A percentile compares a stretch with the other conserved stretches of the same genome.
Evolutionary conservation across 2,797 vertebrate species (phyloP).

Genomic region (Apogon hyalosoma): DNA sequence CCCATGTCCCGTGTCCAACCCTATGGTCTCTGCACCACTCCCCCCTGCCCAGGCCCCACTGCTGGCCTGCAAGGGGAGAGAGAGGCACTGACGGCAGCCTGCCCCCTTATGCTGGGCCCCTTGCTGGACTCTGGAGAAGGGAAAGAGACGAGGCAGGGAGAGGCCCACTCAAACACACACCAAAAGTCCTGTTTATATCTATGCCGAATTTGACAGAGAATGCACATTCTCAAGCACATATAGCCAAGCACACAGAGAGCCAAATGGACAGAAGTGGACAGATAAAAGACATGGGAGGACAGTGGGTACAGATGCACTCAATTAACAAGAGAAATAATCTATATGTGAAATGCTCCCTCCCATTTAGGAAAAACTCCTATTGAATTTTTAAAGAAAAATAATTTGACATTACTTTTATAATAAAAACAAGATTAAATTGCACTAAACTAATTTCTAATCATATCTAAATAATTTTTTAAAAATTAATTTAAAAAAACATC

Average conservation of each 20-base stretch:
- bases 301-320: slow-evolving; percentile 52
- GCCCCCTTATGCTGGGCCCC: slow-evolving; percentile 83
- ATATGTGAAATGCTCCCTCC: slow-evolving; percentile 34
- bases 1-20: slow-evolving; percentile 80
- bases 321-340: slow-evolving; percentile 57
- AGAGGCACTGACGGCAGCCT: slow-evolving; percentile 74
- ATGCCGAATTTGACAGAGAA: slow-evolving; percentile 68
- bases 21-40: slow-evolving; percentile 72
- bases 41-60: slow-evolving; percentile 68
- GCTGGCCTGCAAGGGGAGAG: slow-evolving; percentile 71
- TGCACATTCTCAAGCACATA: slow-evolving; percentile 54
- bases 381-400: slow-evolving; percentile 12
- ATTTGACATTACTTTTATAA: neutral
- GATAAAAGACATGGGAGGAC: slow-evolving; percentile 59
- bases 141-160: slow-evolving; percentile 83
- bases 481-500: neutral
- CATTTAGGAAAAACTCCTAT: slow-evolving; percentile 33
- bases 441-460: neutral
- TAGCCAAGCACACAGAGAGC: slow-evolving; percentile 20
- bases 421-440: neutral
- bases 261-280: slow-evolving; percentile 53
- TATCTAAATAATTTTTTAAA: neutral
- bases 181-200: slow-evolving; percentile 75
- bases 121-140: slow-evolving; percentile 83
- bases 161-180: slow-evolving; percentile 78